A percentile compares a stretch with the other conserved stretches of the same genome.
Conservation (phyloP, 2,797 vertebrate genomes). For the Zalophus californianus region DNA sequence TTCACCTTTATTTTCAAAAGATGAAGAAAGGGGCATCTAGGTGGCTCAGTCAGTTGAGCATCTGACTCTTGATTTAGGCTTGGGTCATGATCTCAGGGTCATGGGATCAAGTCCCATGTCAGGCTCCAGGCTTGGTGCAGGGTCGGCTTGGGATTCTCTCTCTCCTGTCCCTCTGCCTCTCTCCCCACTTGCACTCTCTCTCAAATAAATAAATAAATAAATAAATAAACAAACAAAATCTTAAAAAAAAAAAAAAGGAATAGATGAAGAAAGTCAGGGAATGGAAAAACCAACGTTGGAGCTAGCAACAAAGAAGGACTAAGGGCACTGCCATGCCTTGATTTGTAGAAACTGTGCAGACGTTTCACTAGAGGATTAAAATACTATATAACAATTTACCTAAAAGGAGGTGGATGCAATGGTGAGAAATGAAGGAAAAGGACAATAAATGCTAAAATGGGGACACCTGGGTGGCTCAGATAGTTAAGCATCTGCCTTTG, state of each 20-base stretch:
- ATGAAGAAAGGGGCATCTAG: neutral
- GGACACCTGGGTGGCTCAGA: no score
- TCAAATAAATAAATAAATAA: neutral
- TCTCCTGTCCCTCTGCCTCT: neutral
- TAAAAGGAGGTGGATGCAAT: neutral
- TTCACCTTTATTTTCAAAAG: no score
- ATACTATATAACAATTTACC: neutral
- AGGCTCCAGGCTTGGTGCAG: neutral
- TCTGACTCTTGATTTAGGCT: neutral
- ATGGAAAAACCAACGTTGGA: neutral
- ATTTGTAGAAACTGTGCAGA: neutral
- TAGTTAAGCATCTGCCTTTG: no score
- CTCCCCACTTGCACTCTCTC: neutral
- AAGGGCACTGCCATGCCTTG: neutral
- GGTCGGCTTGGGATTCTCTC: neutral
- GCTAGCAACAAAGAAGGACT: neutral
- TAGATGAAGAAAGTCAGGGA: neutral
- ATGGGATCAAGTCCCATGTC: neutral
- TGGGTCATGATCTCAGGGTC: neutral
- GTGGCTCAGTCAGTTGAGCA: neutral
- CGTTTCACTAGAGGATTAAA: neutral
- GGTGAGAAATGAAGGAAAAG: neutral
- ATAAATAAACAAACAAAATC: neutral
- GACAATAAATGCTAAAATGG: neutral
- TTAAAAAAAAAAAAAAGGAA: neutral